Evolutionary conservation across 2,888 invertebrate genomes (phyloP), one percentile per base, ranked within the genome.

Genomic region (Thysanoteuthis rhombus): DNA sequence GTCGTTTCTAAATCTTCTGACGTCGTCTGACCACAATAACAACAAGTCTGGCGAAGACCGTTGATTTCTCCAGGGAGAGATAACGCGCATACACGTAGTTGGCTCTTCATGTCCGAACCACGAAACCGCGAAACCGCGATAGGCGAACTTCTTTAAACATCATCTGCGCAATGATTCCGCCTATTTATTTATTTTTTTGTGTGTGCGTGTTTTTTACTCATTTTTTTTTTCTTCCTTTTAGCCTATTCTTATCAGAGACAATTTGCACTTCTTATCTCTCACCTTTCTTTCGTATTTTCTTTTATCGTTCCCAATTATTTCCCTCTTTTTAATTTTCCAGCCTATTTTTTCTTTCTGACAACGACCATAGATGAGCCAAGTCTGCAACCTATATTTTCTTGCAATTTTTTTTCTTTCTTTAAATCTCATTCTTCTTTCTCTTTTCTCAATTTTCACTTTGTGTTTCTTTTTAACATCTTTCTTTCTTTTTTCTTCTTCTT

Each of bases 1-100:
- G 75, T 75, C 75, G 75, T 75, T 75, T 75, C 75, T 75, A 75
- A 75, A 75, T 75, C n/a, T 75, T n/a, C 75, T 75, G n/a, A 75
- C 75, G 75, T n/a, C 75, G n/a, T 75, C 75, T 75, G 75, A 75
- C 75, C 75, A 75, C 75, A 75, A 75, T 75, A 75, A 75, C 75
- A 75, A 75, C 75, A 75, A 75, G 75, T 75, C 75, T 75, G n/a
- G 4, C 75, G 75, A 75, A 75, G 75, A 19, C 75, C 75, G 75
- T 75, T 75, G 75, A 75, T 75, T 75, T 75, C 75, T 75, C 75
- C n/a, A 75, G 75, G 75, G 75, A 75, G 75, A 75, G 75, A 75
- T 75, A 75, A 75, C 75, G 75, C 75, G 75, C 75, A 16, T 75
- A 75, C 75, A 36, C 75, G 75, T 75, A 75, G 75, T 16, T 75